Evolutionary conservation across 1,140 invertebrate species (phyloP), one percentile per base, ranked within the genome.

Genomic region (Drosophila ficusphila): DNA sequence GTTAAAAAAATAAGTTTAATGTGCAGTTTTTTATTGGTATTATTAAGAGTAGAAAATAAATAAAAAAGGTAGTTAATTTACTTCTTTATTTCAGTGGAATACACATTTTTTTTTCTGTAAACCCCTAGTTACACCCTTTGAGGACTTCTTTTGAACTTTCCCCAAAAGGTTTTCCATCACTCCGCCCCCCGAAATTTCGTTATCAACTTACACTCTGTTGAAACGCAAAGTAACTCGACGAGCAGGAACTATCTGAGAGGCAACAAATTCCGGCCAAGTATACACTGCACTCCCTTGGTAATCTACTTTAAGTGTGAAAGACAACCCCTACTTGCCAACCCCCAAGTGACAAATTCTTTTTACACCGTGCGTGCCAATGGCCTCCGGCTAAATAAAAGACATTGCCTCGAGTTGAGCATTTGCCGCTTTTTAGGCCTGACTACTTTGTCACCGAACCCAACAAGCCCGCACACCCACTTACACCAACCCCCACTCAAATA

Each of bases 351-450:
- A 74, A 58, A 51, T 61, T 34, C 44, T 41, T 61, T 76, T 70
- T 57, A 29, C 44, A 48, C 41, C 44, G 39, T 71, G 64, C 79
- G 69, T 82, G 73, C 64, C 69, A 82, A 78, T 82, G 57, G 57
- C 69, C 69, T 74, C 12, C 41, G 41, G 62, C 42, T 39, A 53
- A 73, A 77, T 77, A 73, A 82, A 77, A 83, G 58, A 56, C 39
- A 46, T 47, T 57, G 67, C 79, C 72, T 72, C 76, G 76, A 60
- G 51, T 61, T 44, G 39, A 47, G 73, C 73, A 46, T 79, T 79
- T 68, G 52, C 46, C 54, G 76, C 56, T 47, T 60, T 76, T 75
- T 39, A 75, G 79, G 79, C 79, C 49, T 19, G 57, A 73, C 69
- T 72, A 52, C 68, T 72, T 71, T 61, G 46, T 72, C 62, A 51